phyloP scores from a whole-genome alignment of 2,888 invertebrate species.

The Mimas tiliae region DNA sequence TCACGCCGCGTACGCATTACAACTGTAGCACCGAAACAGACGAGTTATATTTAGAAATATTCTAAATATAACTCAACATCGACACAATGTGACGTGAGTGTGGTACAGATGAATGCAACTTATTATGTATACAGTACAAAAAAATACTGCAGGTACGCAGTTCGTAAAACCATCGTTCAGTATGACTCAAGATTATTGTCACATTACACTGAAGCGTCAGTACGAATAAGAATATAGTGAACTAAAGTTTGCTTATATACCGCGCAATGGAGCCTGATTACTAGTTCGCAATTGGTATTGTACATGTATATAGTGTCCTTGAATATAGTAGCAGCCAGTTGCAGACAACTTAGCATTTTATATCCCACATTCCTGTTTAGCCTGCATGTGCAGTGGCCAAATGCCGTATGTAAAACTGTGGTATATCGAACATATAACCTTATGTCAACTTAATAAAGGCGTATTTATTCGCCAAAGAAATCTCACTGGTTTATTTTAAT shows the following conservation, averaged over 20 bases:
- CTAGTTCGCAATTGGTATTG: not conserved
- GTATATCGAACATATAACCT: not conserved
- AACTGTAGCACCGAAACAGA: too few species aligned
- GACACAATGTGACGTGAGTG: not conserved
- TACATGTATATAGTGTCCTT: not conserved
- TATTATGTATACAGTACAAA: not conserved
- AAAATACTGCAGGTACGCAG: not conserved
- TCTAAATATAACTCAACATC: not conserved
- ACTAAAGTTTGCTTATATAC: not conserved
- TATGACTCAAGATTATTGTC: not conserved
- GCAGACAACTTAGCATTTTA: constrained; percentile 23
- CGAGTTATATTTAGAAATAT: not conserved
- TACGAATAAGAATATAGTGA: too few species aligned
- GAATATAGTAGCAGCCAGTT: constrained; percentile 12
- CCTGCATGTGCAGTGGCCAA: constrained; percentile 4
- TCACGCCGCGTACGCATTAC: too few species aligned
- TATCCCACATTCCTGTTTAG: constrained; percentile 21
- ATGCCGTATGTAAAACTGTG: not conserved
- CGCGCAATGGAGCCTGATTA: not conserved
- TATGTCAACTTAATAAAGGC: not conserved
- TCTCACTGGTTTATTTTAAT: not conserved
- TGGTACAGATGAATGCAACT: not conserved
- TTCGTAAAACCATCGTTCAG: not conserved
- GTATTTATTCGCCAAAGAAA: not conserved
- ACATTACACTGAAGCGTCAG: not conserved